Conservation (phyloP, 2,888 invertebrate genomes). For the Prosapia bicincta region DNA sequence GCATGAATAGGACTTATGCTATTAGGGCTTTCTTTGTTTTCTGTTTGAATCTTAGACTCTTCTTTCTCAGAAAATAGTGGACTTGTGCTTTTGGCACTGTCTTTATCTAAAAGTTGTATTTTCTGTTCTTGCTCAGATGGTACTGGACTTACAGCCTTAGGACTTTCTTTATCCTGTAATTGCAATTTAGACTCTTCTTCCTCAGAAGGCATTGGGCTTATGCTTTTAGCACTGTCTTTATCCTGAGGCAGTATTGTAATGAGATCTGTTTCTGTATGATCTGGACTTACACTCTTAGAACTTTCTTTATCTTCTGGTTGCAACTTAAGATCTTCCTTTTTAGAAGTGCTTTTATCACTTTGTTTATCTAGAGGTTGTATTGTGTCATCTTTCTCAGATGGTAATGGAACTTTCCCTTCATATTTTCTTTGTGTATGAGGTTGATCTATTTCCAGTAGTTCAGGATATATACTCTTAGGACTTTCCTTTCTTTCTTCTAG, state of each 20-base stretch:
- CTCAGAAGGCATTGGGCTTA: background rate
- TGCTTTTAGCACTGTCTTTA: background rate
- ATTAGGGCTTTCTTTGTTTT: background rate
- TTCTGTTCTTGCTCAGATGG: background rate
- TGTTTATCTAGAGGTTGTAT: background rate
- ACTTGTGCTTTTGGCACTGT: background rate
- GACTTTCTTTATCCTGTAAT: background rate
- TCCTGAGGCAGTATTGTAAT: too few species aligned
- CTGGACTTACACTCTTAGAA: too few species aligned
- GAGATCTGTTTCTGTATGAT: too few species aligned
- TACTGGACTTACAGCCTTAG: background rate
- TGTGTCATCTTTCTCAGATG: background rate
- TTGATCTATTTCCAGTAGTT: background rate
- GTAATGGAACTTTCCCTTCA: background rate
- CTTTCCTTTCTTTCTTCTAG: conserved; percentile 2
- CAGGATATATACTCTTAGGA: background rate
- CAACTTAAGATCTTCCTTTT: too few species aligned
- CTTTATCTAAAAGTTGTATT: background rate
- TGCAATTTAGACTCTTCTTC: background rate
- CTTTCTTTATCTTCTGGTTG: background rate
- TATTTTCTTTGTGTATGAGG: background rate
- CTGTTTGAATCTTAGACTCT: background rate
- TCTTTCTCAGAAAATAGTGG: conserved; percentile 6
- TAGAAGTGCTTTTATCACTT: too few species aligned
- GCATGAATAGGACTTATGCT: background rate